Evolutionary conservation across 2,888 invertebrate species (phyloP), one percentile per base, ranked within the genome.

Genomic region (Corbicula japonica): DNA sequence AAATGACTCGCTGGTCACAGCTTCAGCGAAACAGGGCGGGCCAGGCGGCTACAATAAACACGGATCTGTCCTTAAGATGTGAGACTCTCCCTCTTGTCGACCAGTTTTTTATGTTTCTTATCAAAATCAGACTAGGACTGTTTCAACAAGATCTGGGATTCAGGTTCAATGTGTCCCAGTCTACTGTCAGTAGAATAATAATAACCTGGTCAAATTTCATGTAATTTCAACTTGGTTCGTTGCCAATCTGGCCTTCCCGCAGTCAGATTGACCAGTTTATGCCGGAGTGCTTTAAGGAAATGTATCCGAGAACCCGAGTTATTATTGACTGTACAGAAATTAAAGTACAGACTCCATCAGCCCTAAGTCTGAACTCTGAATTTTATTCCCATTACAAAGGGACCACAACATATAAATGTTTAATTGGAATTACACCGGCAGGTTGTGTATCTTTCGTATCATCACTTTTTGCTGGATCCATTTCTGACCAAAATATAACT

Each of bases 311-410:
- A 28, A 73, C 69, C 18, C 46, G 76, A n/a, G 74, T 83, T 0
- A 77, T 77, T 18, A 34, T 82, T 12, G 79, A 84, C 60, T 84
- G 81, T 30, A 84, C 81, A 30, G 79, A 84, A 63, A 70, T 84
- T 5, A 78, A 62, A 65, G 58, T 60, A 21, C 75, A 79, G 28
- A 52, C 44, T 1, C 76, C 83, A 54, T 66, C 66, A n/a, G 60
- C 81, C 21, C 38, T 80, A 2, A 48, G 41, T 18, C 65, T 77
- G 4, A 76, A 76, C 21, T 80, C 79, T 12, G 35, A 82, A 32
- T 38, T 69, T 38, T 84, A 79, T 44, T 80, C 76, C 12, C 28
- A 72, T 41, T 84, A 84, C 38, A 84, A 84, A 56, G 56, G 76
- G 15, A 44, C 61, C 26, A 50, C 46, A 5, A 81, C 84, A 21